These are phyloP conservation scores for Oreonectes daqikongensis DNA, from an alignment of 2,797 vertebrate genomes.

Conservation along the genomic window DNA sequence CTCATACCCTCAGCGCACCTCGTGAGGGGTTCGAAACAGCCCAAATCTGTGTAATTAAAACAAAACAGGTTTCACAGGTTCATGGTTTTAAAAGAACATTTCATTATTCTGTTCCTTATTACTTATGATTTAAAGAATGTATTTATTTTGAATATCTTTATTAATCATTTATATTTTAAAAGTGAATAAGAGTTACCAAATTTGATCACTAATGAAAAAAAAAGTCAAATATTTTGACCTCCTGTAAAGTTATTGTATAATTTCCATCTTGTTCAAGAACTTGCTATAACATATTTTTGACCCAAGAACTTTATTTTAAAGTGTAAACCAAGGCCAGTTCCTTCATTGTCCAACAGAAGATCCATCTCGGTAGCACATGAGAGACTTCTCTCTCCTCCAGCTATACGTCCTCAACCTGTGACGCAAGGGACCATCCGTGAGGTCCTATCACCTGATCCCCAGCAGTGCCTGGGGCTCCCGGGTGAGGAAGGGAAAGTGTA, in stretches of 20 bases:
- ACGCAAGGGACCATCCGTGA: conserved; percentile 9
- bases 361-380: neutral
- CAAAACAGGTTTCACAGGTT: neutral
- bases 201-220: neutral
- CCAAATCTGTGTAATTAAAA: conserved; percentile 22
- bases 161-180: no score
- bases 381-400: conserved; percentile 1
- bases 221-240: no score
- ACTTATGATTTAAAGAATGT: neutral
- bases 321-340: neutral
- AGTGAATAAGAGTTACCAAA: no score
- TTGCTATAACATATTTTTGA: no score
- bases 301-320: no score
- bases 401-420: conserved; percentile 31
- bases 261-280: no score
- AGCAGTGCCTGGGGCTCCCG: conserved; percentile 19
- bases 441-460: conserved; percentile 32
- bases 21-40: neutral
- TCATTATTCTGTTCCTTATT: neutral
- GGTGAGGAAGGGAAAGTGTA: conserved; percentile 22
- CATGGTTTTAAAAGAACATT: neutral
- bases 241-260: neutral
- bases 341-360: neutral
- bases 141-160: no score
- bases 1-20: conserved; percentile 9